phyloP scores from a whole-genome alignment of 1,140 invertebrate species.

The Magallana angulata region DNA sequence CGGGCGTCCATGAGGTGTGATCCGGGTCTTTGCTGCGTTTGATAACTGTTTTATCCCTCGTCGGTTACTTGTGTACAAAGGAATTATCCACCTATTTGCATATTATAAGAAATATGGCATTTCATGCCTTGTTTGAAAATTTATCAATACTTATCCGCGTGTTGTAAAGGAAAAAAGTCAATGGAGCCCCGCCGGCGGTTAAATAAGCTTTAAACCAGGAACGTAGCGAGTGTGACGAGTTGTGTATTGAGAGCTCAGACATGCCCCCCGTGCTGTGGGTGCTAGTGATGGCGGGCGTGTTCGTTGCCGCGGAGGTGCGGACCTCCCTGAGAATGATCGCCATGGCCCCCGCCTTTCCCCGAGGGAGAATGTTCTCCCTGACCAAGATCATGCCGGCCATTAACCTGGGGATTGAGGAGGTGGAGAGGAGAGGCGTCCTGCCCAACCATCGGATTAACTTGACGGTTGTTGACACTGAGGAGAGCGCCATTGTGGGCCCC shows the following conservation, averaged over 20 bases:
- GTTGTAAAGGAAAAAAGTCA: constrained; percentile 25
- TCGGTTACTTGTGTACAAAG: constrained; percentile 15
- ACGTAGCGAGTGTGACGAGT: neutral
- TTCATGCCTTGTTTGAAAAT: constrained; percentile 32
- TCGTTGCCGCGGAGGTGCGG: neutral
- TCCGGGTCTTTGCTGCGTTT: constrained; percentile 4
- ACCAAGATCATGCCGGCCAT: constrained; percentile 62
- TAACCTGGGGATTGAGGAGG: constrained; percentile 63
- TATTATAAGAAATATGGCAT: constrained; percentile 34
- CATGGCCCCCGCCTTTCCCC: constrained; percentile 19
- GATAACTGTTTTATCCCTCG: constrained; percentile 15
- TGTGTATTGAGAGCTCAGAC: neutral
- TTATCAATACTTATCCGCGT: constrained; percentile 24
- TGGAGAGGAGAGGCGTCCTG: constrained; percentile 44
- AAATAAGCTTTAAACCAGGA: constrained; percentile 3
- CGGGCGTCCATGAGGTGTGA: neutral
- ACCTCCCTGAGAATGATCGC: neutral
- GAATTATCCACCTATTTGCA: constrained; percentile 31
- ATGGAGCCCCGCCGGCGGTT: neutral
- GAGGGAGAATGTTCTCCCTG: constrained; percentile 29
- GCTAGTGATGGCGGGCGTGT: neutral
- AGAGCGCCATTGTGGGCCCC: constrained; percentile 75
- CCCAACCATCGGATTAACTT: constrained; percentile 61
- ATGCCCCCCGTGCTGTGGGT: neutral
- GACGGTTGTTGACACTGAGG: constrained; percentile 73